Evolutionary conservation across 1,140 invertebrate species (phyloP).

Genomic region (Sinonovacula constricta): DNA sequence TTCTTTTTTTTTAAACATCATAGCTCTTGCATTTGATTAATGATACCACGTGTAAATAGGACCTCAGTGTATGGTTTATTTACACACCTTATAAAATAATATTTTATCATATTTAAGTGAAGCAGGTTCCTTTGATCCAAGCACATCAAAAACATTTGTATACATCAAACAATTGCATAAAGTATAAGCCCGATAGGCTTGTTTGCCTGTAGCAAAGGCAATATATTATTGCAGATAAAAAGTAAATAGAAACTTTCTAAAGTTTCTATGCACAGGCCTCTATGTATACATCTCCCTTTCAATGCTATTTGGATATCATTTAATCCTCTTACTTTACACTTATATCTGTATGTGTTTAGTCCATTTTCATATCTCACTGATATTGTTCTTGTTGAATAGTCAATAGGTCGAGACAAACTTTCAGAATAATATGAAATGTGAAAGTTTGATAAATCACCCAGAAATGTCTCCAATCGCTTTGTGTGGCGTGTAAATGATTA

Average conservation of each 20-base stretch:
- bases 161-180: slow-evolving; percentile 46
- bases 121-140: slow-evolving; percentile 42
- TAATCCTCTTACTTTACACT: slow-evolving; percentile 44
- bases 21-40: not conserved
- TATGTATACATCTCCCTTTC: slow-evolving; percentile 40
- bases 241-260: slow-evolving; percentile 36
- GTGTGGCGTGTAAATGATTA: not conserved
- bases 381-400: slow-evolving; percentile 23
- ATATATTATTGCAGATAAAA: slow-evolving; percentile 46
- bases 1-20: not conserved
- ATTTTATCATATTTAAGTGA: slow-evolving; percentile 53
- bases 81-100: slow-evolving; percentile 37
- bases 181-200: slow-evolving; percentile 18
- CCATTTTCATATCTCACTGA: slow-evolving; percentile 7
- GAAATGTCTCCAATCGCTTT: slow-evolving; percentile 24
- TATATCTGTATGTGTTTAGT: too few species aligned
- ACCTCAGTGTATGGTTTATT: not conserved
- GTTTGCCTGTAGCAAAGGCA: slow-evolving; percentile 16
- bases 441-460: slow-evolving; percentile 45
- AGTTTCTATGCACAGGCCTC: slow-evolving; percentile 43
- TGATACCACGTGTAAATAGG: not conserved
- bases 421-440: slow-evolving; percentile 42
- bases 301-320: slow-evolving; percentile 26
- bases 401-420: slow-evolving; percentile 19
- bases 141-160: slow-evolving; percentile 46